Evolutionary conservation across 2,888 invertebrate species (phyloP), one percentile per base, ranked within the genome.

Genomic region (Candidula unifasciata): DNA sequence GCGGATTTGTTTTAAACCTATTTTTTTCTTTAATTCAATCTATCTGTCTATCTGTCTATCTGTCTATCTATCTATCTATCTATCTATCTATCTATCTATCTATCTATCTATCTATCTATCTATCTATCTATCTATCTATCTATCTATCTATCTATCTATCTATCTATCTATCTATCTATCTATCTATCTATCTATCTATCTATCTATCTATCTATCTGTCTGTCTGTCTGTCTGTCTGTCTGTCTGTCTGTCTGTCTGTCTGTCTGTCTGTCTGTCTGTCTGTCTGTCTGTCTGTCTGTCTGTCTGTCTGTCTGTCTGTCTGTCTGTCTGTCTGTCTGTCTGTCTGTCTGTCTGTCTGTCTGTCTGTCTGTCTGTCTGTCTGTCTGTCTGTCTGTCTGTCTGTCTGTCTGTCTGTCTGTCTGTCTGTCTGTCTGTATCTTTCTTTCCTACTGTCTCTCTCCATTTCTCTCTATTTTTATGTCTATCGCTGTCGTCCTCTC

Each of bases 361-460:
- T 44, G 18, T 80, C 73, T 81, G 6, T 69, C 69, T 37, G 27
- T 73, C 73, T 73, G 73, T 73, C 6, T 24, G 73, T 73, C 73
- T 73, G 73, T 73, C 35, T 73, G 33, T 44, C 54, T 52, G 10
- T 79, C 64, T 35, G 18, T 16, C 8, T 79, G 8, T 57, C 79
- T 35, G 3, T 52, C 44, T 27, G 21, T 35, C 16, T 13, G 16
- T 73, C n/a, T 18, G n/a, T 35, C 57, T 5, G 3, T 33, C 13
- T 18, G 30, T 18, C 54, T 60, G 24, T 57, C 2, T n/a, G 5
- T 71, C 52, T 5, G 37, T 24, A 18, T 66, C 16, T 76, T 16
- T 27, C 80, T n/a, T 73, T 83, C 54, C 85, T 90, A 79, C 68
- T 54, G 10, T 54, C 54, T 54, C 54, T 54, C 54, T 54, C 54